Base-by-base conservation (phyloP, 2,113 vertebrate genomes). In the Oncorhynchus nerka region DNA sequence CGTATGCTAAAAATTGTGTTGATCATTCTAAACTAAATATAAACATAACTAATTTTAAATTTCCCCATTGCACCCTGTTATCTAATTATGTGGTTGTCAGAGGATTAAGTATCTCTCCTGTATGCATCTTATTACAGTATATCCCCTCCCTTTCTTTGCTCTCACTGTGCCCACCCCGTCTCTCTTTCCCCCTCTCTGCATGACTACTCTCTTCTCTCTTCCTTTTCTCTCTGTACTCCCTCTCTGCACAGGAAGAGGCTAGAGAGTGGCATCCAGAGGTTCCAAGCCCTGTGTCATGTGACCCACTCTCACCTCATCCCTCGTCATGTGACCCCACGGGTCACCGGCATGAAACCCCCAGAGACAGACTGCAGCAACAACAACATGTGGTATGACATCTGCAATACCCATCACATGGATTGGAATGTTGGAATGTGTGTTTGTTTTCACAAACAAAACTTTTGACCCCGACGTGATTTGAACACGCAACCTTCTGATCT, bases 191-290 rank as follows among this genome's bases (percentile, higher is more conserved):
- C 32, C 28, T 22, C 30, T 61, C 28, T 28, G 8, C 19, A 9
- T 61, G 30, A 12, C n/a, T 16, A 49, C 28, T 22, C 30, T 61
- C 28, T 28, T 4, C 20, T 64, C n/a, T n/a, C 22, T 28, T 51
- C n/a, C 20, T 83, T 45, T 68, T 15, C 6, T 34, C 34, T 34
- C 34, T 34, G 32, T 34, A 34, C 5, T 34, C 32, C 32, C 32
- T 6, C 32, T 5, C 32, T 74, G 83, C 69, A 2, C 49, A 95
- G 93, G 84, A 86, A 79, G 24, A 91, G 92, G 66, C 91, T 94
- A 75, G 91, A 90, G 34, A 86, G 81, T 16, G 78, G 85, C 1
- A 69, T 75, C 49, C 86, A 87, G 79, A 93, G 89, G 78, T 90
- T 86, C 59, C 70, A 62, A 0, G 80, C 89, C 59, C 87, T 93